Conservation (phyloP, 2,888 invertebrate species). For the Steinernema scapterisci region DNA sequence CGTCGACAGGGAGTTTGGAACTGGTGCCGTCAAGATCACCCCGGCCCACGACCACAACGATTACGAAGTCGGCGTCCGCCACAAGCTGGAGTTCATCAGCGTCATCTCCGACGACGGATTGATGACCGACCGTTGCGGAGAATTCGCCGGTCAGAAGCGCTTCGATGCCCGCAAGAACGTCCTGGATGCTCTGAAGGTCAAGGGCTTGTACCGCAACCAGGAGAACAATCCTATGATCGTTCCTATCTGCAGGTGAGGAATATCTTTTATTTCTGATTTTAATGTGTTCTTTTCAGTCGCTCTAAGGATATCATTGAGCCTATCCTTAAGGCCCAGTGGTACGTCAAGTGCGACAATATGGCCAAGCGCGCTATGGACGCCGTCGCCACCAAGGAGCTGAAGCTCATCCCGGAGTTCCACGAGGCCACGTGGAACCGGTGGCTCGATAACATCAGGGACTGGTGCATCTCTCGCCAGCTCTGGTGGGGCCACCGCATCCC, state of each 20-base stretch:
- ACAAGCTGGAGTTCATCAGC: constrained; percentile 82
- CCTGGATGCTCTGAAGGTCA: constrained; percentile 77
- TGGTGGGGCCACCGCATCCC: constrained; percentile 99
- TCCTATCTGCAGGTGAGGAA: constrained; percentile 76
- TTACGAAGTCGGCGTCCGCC: constrained; percentile 90
- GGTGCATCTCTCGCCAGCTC: constrained; percentile 95
- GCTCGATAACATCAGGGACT: constrained; percentile 92
- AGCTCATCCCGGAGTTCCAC: constrained; percentile 87
- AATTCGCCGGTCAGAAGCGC: constrained; percentile 80
- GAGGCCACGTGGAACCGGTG: constrained; percentile 92
- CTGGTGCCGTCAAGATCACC: constrained; percentile 97
- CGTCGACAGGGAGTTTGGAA: constrained; percentile 93
- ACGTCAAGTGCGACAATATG: constrained; percentile 83
- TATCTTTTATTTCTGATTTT: constrained; percentile 66
- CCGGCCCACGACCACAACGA: constrained; percentile 97
- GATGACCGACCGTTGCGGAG: constrained; percentile 72
- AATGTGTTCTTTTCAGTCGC: constrained; percentile 75
- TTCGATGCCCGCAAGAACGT: constrained; percentile 86
- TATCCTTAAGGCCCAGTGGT: constrained; percentile 95
- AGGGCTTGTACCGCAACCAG: constrained; percentile 79
- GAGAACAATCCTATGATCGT: constrained; percentile 93
- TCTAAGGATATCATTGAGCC: constrained; percentile 97
- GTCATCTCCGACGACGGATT: constrained; percentile 89
- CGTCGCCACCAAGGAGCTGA: constrained; percentile 75
- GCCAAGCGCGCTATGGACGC: constrained; percentile 80